Base-by-base conservation (phyloP, 2,113 vertebrate genomes). In the Petromus typicus region DNA sequence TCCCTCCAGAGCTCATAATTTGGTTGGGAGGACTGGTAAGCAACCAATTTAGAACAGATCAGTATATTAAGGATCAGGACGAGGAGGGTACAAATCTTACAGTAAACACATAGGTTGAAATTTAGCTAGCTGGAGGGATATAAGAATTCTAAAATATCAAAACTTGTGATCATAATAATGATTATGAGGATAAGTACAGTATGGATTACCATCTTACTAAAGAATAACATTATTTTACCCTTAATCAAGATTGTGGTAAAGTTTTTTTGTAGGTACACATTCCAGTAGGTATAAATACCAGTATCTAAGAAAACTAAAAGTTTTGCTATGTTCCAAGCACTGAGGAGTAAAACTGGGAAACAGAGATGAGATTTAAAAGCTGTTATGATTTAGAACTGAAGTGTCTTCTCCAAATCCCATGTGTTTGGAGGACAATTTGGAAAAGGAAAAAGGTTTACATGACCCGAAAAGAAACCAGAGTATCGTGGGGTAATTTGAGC, bases 301-400 rank as follows among this genome's bases (percentile, higher is more conserved):
- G 14, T 80, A 88, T 48, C 90, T 81, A 86, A 64, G 54, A 83
- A 57, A 90, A 73, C 10, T 43, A 64, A 81, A 96, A 87, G n/a
- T 30, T 81, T 25, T 22, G 57, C 78, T 59, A 73, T 76, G 67
- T 34, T 37, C 61, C 63, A 84, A 93, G 89, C 9, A 66, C 0
- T 66, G 76, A 79, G 40, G 20, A 43, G 40, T 13, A 54, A 18
- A 84, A 14, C 1, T 34, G 34, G 54, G 59, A 63, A 85, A 73
- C 57, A 30, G 61, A 80, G 13, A 61, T n/a, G 45, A 92, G 48
- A 61, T 67, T 43, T 89, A 43, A 92, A 87, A 79, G 32, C 43
- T 30, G 3, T 16, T 48, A 32, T 45, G 43, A 43, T 54, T 78
- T 78, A n/a, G 30, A 34, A 34, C 16, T 78, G 48, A 64, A 76